Evolutionary conservation across 1,140 invertebrate species (phyloP).

Genomic region (Streblospio benedicti): DNA sequence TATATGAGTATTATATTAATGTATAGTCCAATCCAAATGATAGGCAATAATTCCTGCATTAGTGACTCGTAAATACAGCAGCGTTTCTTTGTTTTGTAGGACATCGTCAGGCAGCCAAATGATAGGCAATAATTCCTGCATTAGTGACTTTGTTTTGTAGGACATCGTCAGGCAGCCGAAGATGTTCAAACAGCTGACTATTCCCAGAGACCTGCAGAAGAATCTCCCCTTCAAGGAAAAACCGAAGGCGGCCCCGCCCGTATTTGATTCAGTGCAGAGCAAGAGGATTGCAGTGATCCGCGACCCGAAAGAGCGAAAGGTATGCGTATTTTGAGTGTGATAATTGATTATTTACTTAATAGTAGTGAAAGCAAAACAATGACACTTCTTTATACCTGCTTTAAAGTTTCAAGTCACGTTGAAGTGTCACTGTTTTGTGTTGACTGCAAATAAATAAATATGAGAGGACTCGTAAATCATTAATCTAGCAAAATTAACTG

Average conservation of each 20-base stretch:
- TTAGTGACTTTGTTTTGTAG: no score
- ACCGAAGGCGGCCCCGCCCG: conserved; percentile 57
- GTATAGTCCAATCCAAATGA: no score
- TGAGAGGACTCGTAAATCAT: not conserved
- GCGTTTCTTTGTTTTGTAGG: no score
- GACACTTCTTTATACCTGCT: no score
- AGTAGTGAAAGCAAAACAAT: no score
- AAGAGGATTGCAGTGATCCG: conserved; percentile 75
- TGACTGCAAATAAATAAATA: not conserved
- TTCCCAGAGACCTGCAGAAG: conserved; percentile 79
- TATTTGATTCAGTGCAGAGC: conserved; percentile 28
- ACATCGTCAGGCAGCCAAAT: conserved; percentile 62
- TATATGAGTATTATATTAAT: no score
- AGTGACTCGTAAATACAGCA: no score
- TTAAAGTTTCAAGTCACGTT: not conserved
- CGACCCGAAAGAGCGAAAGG: conserved; percentile 79
- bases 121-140: no score
- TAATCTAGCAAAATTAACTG: not conserved
- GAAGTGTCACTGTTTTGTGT: not conserved
- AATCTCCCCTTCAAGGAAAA: conserved; percentile 85
- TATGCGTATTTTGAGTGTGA: no score
- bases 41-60: no score
- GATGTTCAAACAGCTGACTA: conserved; percentile 69
- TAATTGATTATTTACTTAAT: no score
- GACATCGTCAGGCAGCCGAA: conserved; percentile 63